phyloP scores from a whole-genome alignment of 2,888 invertebrate species.

The Plagodis dolabraria region DNA sequence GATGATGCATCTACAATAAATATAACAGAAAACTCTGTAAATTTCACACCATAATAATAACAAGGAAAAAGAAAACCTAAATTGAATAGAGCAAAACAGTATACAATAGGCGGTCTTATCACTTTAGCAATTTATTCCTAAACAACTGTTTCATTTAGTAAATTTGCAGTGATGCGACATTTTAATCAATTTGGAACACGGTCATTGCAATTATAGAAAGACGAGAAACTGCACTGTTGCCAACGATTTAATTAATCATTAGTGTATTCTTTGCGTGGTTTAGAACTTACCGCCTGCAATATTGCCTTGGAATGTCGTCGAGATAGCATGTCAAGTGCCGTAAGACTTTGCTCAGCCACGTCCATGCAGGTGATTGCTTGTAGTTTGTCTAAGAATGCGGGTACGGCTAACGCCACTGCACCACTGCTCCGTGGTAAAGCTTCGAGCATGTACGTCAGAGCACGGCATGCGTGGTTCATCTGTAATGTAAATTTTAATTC shows the following conservation, averaged over 20 bases:
- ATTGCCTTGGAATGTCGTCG: constrained; percentile 98
- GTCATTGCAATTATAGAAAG: too few relatives aligned
- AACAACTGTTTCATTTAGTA: too few relatives aligned
- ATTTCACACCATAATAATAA: too few relatives aligned
- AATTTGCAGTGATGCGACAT: too few relatives aligned
- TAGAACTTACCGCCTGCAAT: constrained; percentile 90
- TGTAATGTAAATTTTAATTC: constrained; percentile 47
- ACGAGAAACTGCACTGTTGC: too few relatives aligned
- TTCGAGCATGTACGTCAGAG: constrained; percentile 99
- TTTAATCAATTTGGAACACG: too few relatives aligned
- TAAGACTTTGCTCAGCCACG: constrained; percentile 99
- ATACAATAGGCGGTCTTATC: too few relatives aligned
- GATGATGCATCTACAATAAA: background rate
- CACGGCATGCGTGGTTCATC: constrained; percentile 99
- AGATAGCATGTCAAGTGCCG: constrained; percentile 98
- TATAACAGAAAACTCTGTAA: background rate
- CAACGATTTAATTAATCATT: too few relatives aligned
- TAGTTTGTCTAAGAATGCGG: constrained; percentile 97
- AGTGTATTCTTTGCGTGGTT: background rate
- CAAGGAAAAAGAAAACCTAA: background rate
- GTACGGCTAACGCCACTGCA: constrained; percentile 98
- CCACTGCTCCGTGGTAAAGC: constrained; percentile 98
- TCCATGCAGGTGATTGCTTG: constrained; percentile 99
- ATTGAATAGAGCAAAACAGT: too few relatives aligned
- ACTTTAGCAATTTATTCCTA: too few relatives aligned